Percentiles rank a stretch among this genome's conserved stretches.
Conservation (phyloP, 1,140 invertebrate genomes). For the Pygmarrhopalites habei region DNA sequence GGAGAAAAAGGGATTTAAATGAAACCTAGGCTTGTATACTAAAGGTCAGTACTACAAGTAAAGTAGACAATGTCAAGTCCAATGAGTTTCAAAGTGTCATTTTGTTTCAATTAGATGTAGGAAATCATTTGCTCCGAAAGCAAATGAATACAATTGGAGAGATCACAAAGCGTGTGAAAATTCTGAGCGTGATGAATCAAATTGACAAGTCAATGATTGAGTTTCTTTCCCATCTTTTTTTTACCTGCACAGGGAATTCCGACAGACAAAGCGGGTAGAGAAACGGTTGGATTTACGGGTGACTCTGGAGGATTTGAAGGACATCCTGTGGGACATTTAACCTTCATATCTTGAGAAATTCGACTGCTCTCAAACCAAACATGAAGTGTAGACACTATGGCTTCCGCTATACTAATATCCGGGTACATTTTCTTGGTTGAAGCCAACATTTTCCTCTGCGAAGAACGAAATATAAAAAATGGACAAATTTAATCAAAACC, state of each 20-base stretch:
- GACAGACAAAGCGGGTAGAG: conserved; percentile 21
- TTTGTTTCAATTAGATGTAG: no score
- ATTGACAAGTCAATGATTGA: background rate
- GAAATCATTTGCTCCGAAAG: conserved; percentile 3
- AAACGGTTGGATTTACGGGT: background rate
- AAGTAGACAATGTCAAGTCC: no score
- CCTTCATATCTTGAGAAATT: background rate
- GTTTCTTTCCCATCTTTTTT: background rate
- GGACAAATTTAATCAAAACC: no score
- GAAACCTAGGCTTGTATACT: no score
- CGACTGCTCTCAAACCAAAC: conserved; percentile 23
- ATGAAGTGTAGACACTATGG: conserved; percentile 25
- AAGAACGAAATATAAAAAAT: no score
- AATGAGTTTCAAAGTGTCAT: no score
- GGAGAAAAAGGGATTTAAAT: no score
- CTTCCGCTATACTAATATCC: conserved; percentile 28
- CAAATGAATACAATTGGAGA: background rate
- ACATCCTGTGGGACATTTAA: conserved; percentile 12
- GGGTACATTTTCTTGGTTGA: background rate
- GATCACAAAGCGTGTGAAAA: background rate
- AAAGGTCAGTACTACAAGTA: no score
- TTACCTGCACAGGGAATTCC: conserved; percentile 26
- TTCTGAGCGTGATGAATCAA: background rate
- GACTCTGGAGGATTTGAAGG: no score
- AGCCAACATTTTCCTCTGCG: background rate